Evolutionary conservation across 2,113 vertebrate genomes (phyloP), one percentile per base, ranked within the genome.

Genomic region (Excalfactoria chinensis): DNA sequence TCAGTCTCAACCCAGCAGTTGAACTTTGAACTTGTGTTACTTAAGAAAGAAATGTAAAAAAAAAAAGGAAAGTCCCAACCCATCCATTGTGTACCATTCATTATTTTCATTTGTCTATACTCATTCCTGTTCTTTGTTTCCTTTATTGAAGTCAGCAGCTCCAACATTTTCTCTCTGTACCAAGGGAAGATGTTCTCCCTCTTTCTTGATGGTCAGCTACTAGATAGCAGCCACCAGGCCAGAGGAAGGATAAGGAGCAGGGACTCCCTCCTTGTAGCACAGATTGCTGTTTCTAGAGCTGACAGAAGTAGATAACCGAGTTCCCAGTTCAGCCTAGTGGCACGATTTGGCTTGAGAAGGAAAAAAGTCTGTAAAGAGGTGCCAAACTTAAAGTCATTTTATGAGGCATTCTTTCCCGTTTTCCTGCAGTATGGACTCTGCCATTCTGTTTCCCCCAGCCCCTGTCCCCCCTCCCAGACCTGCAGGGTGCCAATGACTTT

Each of bases 401-500:
- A n/a, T 25, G 10, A 72, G 69, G 88, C 77, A 34, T 67, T 72
- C 74, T 35, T 63, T 55, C 4, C 26, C 32, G 14, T 49, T 87
- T 64, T 77, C 15, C 15, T 46, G 26, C 4, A 6, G 5, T 56
- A 37, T 76, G 34, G 73, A 73, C 32, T 4, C 15, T 76, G 37
- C 22, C 20, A 19, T 60, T 63, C 9, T 46, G 49, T 11, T 8
- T 3, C 6, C 0, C 11, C 2, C 2, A 12, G 40, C 40, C 40
- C 12, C 40, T 41, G 11, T 11, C 40, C 4, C 6, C 0, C 2
- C 11, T 2, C 2, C 3, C 15, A 58, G 13, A 3, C 1, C 15
- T 62, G 7, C 16, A 69, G 63, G 12, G 7, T 73, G 37, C 19
- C 64, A 30, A 7, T 78, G 77, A 18, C 49, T 55, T 87, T 40